These are phyloP conservation scores for Philopotamus ludificatus DNA, from an alignment of 1,140 invertebrate genomes.

Conservation along the genomic window DNA sequence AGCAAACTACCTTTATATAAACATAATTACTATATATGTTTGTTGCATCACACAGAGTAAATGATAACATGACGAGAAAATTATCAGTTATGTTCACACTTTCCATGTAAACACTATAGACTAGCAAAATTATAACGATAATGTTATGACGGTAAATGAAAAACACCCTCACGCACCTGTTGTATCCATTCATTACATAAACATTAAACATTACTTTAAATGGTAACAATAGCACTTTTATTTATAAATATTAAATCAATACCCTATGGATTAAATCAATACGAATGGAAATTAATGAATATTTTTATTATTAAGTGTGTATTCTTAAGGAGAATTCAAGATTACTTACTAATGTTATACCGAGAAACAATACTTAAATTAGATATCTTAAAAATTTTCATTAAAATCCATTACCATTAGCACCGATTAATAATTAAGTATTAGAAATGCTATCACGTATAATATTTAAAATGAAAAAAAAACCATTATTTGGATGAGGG, in stretches of 20 bases:
- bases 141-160: too few species aligned
- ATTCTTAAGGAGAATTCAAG: neutral
- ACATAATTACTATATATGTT: neutral
- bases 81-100: neutral
- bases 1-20: neutral
- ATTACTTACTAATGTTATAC: neutral
- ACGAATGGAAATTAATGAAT: neutral
- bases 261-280: neutral
- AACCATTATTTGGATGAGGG: constrained; percentile 61
- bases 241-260: neutral
- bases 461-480: neutral
- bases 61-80: neutral
- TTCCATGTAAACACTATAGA: neutral
- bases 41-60: neutral
- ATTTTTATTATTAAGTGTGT: neutral
- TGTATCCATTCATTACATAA: neutral
- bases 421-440: too few species aligned
- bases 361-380: neutral
- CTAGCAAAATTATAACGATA: neutral
- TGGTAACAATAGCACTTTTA: neutral
- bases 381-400: too few species aligned
- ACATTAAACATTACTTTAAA: neutral
- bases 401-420: too few species aligned
- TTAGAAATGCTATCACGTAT: neutral
- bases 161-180: neutral